Conservation (phyloP, 2,888 invertebrate species). For the Drosophila gaucha region DNA sequence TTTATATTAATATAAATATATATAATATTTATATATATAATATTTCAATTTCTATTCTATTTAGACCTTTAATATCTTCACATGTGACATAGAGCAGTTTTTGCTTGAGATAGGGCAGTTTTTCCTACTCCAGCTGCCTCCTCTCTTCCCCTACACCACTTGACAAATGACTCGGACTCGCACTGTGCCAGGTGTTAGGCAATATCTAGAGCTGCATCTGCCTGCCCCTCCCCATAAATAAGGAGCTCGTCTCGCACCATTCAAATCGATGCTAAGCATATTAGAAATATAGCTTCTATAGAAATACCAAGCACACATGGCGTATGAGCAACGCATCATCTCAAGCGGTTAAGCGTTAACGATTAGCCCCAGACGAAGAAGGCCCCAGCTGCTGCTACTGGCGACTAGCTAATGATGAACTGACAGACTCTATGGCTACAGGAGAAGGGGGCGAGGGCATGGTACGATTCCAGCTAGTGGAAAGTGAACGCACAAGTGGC, state of each 20-base stretch:
- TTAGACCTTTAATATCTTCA: no score
- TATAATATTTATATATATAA: no score
- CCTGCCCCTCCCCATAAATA: conserved; percentile 46
- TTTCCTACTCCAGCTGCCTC: not conserved
- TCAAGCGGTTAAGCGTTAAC: conserved; percentile 62
- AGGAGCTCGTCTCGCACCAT: conserved; percentile 17
- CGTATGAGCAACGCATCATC: conserved; percentile 58
- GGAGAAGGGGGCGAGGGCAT: not conserved
- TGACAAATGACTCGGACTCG: conserved; percentile 22
- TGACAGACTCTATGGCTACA: conserved; percentile 39
- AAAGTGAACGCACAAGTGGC: conserved; percentile 47
- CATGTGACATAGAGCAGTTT: conserved; percentile 24
- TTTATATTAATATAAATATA: no score
- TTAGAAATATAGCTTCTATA: not conserved
- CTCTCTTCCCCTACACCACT: not conserved
- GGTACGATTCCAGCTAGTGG: conserved; percentile 1
- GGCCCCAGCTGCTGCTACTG: conserved; percentile 21
- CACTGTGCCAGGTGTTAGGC: conserved; percentile 58
- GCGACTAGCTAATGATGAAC: conserved; percentile 56
- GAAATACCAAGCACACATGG: conserved; percentile 35
- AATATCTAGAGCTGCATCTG: conserved; percentile 25
- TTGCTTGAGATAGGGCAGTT: no score
- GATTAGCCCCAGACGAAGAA: conserved; percentile 56
- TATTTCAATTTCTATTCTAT: no score
- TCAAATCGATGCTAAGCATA: conserved; percentile 40